A percentile compares a stretch with the other conserved stretches of the same genome.
These are phyloP conservation scores for Eupithecia exiguata DNA, from an alignment of 2,888 invertebrate species.

Conservation along the genomic window DNA sequence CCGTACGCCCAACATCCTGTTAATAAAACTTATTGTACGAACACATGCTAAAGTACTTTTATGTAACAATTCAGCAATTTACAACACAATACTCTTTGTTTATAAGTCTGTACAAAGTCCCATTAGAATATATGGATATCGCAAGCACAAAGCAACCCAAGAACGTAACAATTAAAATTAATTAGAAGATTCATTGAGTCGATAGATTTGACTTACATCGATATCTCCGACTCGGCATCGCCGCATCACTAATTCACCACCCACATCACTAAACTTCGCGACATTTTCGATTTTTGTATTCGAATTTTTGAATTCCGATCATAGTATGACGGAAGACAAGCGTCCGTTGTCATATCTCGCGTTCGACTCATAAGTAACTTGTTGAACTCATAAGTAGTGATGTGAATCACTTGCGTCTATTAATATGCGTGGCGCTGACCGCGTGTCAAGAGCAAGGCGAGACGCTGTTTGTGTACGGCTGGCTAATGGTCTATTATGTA, in stretches of 20 bases:
- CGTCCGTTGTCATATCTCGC: conserved; percentile 67
- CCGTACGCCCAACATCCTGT: conserved; percentile 43
- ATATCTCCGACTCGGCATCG: conserved; percentile 50
- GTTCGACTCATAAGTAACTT: conserved; percentile 66
- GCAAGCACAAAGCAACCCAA: conserved; percentile 11
- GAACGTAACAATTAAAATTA: conserved; percentile 27
- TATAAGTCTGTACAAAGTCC: conserved; percentile 18
- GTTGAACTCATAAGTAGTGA: conserved; percentile 71
- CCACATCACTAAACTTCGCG: conserved; percentile 46
- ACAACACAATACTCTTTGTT: conserved; percentile 14
- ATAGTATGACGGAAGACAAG: conserved; percentile 57
- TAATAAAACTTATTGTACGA: conserved; percentile 33
- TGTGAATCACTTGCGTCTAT: conserved; percentile 79
- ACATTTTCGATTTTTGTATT: conserved; percentile 51
- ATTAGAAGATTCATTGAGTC: conserved; percentile 34
- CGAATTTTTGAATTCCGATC: conserved; percentile 42
- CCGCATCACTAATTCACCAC: conserved; percentile 54
- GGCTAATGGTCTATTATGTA: conserved; percentile 63
- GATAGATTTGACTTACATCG: conserved; percentile 42
- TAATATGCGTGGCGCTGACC: conserved; percentile 82
- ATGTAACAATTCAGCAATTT: conserved; percentile 21
- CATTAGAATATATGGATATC: conserved; percentile 17
- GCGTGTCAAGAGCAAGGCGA: conserved; percentile 80
- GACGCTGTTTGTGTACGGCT: conserved; percentile 56
- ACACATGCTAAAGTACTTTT: conserved; percentile 21